phyloP scores from a whole-genome alignment of 2,888 invertebrate species.

The Phyllotreta cruciferae region DNA sequence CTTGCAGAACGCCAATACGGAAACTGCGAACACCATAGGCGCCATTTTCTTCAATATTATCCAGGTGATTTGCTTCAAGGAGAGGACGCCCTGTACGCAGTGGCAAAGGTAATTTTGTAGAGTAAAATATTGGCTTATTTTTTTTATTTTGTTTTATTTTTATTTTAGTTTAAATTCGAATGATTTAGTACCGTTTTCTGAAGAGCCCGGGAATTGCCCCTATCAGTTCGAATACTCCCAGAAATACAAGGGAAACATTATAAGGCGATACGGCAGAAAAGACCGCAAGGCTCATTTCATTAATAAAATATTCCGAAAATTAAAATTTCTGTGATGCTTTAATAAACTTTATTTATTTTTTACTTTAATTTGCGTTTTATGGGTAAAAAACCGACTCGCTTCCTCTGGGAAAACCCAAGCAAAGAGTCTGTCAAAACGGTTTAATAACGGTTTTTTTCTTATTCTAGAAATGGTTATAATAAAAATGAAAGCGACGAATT shows the following conservation, averaged over 20 bases:
- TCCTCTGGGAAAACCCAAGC: slow-evolving; percentile 1
- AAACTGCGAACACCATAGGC: slow-evolving; percentile 75
- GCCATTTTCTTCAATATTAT: slow-evolving; percentile 78
- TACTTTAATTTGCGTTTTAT: slow-evolving; percentile 31
- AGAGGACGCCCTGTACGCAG: slow-evolving; percentile 68
- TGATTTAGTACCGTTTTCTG: slow-evolving; percentile 9
- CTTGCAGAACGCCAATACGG: slow-evolving; percentile 70
- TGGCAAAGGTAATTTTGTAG: slow-evolving; percentile 65
- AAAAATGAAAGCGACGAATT: slow-evolving; percentile 65
- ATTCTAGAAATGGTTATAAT: slow-evolving; percentile 67
- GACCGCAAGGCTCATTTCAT: slow-evolving; percentile 16
- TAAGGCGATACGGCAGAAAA: slow-evolving; percentile 3
- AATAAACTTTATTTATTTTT: slow-evolving; percentile 24
- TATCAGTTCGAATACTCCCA: slow-evolving; percentile 32
- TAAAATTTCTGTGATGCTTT: slow-evolving; percentile 30
- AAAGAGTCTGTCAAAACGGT: neutral
- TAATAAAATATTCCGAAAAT: slow-evolving; percentile 28
- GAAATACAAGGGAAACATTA: slow-evolving; percentile 29
- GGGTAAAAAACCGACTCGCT: too few relatives aligned
- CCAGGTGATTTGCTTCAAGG: slow-evolving; percentile 75
- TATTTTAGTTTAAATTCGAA: slow-evolving; percentile 28
- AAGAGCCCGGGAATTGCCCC: slow-evolving; percentile 23
- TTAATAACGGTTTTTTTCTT: slow-evolving; percentile 13
- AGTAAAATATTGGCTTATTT: neutral
- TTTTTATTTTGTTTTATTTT: slow-evolving; percentile 36